Conservation (phyloP, 2,888 invertebrate genomes). For the Gortyna flavago region DNA sequence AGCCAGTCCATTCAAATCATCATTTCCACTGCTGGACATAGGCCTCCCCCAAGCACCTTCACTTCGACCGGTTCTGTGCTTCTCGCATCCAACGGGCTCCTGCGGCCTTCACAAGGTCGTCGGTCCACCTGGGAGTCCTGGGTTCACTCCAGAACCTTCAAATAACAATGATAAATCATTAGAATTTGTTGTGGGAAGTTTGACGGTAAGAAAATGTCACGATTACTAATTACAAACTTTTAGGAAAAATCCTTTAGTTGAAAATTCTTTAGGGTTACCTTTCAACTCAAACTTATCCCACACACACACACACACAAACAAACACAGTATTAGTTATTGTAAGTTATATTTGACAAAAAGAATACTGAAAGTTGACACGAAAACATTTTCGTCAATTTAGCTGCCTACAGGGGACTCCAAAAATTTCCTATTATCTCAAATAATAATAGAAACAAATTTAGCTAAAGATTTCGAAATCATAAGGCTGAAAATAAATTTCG, state of each 20-base stretch:
- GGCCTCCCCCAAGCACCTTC: no score
- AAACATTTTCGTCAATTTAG: background rate
- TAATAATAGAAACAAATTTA: background rate
- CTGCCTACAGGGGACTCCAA: background rate
- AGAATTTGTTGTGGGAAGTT: background rate
- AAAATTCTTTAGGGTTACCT: background rate
- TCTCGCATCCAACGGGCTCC: no score
- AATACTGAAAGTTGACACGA: background rate
- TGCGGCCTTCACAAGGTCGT: no score
- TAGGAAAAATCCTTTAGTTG: background rate
- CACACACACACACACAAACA: background rate
- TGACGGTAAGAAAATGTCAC: background rate
- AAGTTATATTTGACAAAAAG: no score
- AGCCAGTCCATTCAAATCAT: background rate
- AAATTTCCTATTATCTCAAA: slow-evolving; percentile 4
- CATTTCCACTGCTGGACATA: background rate
- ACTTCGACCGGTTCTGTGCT: no score
- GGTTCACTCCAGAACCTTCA: no score
- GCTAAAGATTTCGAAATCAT: background rate
- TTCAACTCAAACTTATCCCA: background rate
- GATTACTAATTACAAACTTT: background rate
- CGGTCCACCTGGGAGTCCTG: no score
- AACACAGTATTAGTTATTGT: background rate
- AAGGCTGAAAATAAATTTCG: slow-evolving; percentile 1
- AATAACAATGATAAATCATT: background rate